phyloP scores from a whole-genome alignment of 2,888 invertebrate species.

The Helicoverpa assulta region DNA sequence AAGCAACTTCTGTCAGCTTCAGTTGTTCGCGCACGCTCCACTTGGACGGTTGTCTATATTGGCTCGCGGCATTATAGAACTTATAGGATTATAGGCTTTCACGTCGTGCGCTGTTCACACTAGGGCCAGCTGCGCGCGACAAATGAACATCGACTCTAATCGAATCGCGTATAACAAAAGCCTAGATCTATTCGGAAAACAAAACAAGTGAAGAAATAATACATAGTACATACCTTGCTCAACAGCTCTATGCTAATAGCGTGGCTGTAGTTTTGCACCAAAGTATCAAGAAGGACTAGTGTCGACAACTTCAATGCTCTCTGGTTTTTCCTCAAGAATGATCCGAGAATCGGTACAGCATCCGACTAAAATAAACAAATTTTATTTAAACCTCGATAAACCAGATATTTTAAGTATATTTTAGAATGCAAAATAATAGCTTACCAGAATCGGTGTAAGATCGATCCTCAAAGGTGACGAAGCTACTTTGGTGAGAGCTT shows the following conservation, averaged over 20 bases:
- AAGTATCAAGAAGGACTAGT: slow-evolving; percentile 96
- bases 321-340: slow-evolving; percentile 99
- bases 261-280: slow-evolving; percentile 96
- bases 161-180: not conserved
- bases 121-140: not conserved
- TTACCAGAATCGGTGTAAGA: slow-evolving; percentile 94
- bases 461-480: slow-evolving; percentile 96
- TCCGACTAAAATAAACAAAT: slow-evolving; percentile 91
- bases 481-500: slow-evolving; percentile 98
- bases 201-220: not conserved
- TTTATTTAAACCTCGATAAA: not conserved
- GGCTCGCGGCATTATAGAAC: too few relatives aligned
- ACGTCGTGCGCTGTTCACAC: too few relatives aligned
- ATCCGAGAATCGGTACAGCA: slow-evolving; percentile 97
- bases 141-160: not conserved
- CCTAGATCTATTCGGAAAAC: not conserved
- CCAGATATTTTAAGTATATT: not conserved
- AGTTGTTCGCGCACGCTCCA: too few relatives aligned
- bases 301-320: slow-evolving; percentile 98
- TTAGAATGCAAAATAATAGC: slow-evolving; percentile 52
- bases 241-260: slow-evolving; percentile 93
- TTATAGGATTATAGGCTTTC: too few relatives aligned
- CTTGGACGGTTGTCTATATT: too few relatives aligned
- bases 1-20: too few relatives aligned
- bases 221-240: slow-evolving; percentile 90